A percentile compares a stretch with the other conserved stretches of the same genome.
These are phyloP conservation scores for Potorous gilbertii DNA, from an alignment of 2,797 vertebrate genomes.

Conservation along the genomic window DNA sequence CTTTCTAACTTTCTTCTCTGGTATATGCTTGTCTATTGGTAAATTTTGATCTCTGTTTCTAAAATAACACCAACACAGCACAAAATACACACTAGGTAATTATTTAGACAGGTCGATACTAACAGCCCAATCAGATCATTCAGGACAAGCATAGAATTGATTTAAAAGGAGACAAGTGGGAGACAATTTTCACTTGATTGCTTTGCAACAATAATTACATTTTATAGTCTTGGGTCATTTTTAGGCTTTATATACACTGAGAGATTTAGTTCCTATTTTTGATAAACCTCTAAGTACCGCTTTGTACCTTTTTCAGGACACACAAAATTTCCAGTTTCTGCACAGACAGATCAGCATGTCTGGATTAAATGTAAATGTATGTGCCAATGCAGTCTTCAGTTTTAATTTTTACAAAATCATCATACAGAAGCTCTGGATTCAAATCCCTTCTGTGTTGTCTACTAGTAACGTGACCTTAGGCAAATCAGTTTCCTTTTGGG, in stretches of 20 bases:
- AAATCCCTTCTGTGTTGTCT: not conserved
- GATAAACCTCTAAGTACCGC: not conserved
- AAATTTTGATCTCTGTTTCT: not conserved
- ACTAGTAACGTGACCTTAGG: not conserved
- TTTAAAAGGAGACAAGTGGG: not conserved
- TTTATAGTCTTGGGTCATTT: not conserved
- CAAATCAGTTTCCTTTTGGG: not conserved
- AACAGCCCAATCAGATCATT: not conserved
- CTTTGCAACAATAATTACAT: not conserved
- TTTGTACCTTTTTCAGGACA: not conserved
- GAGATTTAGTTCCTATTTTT: not conserved
- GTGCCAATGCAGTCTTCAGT: not conserved
- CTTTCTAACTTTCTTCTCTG: not conserved
- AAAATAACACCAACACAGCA: not conserved
- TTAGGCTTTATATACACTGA: not conserved
- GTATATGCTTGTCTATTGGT: not conserved
- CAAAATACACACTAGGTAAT: not conserved
- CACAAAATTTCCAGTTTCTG: not conserved
- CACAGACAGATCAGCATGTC: not conserved
- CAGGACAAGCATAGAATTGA: not conserved
- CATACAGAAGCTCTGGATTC: not conserved
- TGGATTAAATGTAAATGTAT: not conserved
- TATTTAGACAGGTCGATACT: not conserved
- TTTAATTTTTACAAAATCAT: no score
- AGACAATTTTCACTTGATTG: not conserved